Base-by-base conservation (phyloP, 2,888 invertebrate genomes). In the Antitype chi region DNA sequence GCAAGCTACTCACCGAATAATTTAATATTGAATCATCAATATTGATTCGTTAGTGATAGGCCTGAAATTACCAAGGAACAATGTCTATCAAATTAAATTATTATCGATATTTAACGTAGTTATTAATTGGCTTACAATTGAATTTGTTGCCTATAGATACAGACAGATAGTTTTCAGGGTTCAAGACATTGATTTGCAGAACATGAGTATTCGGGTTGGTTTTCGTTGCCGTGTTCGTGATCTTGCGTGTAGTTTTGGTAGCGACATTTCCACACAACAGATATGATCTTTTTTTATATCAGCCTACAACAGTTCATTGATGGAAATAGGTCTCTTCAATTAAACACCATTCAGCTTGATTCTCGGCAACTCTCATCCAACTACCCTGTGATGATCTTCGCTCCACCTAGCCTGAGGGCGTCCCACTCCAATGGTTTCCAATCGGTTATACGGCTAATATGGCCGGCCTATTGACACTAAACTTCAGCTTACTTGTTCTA, bases 71-170 rank as follows among this genome's bases (percentile, higher is more conserved):
- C 17, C 13, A 32, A 55, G 6, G 17, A 77, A 55, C 25, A 49
- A 55, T 76, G 47, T 67, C 32, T 43, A 23, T 67, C 17, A 38
- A 49, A 76, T 76, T 76, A 8, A 76, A 49, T 77, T 49, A 77
- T 7, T 25, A 47, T 66, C 47, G 13, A 11, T 20, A 11, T 25
- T 43, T 1, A 43, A n/a, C 43, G 9, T n/a, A 0, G n/a, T 8
- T 63, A 43, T 17, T 63, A 17, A 63, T n/a, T 63, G 38, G 5
- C 43, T 25, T 47, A 64, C 11, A 62, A 8, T 62, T n/a, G 1
- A 43, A n/a, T 38, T n/a, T n/a, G 38, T 63, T 38, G n/a, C 9
- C 9, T 38, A 15, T n/a, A 4, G 23, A 5, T 38, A 38, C 0
- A 23, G 20, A 23, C 6, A 23, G 20, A 2, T 60, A 20, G 23